Conservation (phyloP, 2,113 vertebrate species). For the Onychostoma macrolepis region DNA sequence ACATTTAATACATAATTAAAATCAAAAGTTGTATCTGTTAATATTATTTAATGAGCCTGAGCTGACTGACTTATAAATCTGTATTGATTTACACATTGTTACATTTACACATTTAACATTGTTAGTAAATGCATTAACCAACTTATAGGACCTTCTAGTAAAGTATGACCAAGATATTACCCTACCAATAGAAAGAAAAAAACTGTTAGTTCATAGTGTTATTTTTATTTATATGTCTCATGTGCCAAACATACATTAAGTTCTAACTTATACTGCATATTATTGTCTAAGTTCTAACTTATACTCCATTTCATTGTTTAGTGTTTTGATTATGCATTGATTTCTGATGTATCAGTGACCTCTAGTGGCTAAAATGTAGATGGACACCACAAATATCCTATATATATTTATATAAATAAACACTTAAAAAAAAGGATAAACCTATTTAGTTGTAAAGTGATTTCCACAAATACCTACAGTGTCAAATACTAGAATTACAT, state of each 20-base stretch:
- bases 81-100: too few relatives aligned
- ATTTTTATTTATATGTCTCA: background rate
- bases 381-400: background rate
- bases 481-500: background rate
- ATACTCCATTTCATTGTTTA: background rate
- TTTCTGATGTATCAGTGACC: constrained; percentile 53
- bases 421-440: background rate
- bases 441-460: background rate
- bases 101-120: too few relatives aligned
- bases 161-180: background rate
- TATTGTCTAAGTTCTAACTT: background rate
- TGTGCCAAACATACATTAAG: background rate
- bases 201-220: background rate
- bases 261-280: background rate
- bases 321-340: background rate
- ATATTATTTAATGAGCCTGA: too few relatives aligned
- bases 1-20: background rate
- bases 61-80: background rate
- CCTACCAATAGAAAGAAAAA: background rate
- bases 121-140: background rate
- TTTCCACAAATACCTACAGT: background rate
- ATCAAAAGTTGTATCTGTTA: background rate
- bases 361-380: constrained; percentile 53
- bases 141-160: background rate
- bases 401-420: background rate